Conservation (phyloP, 2,113 vertebrate species). For the Atrichornis clamosus region DNA sequence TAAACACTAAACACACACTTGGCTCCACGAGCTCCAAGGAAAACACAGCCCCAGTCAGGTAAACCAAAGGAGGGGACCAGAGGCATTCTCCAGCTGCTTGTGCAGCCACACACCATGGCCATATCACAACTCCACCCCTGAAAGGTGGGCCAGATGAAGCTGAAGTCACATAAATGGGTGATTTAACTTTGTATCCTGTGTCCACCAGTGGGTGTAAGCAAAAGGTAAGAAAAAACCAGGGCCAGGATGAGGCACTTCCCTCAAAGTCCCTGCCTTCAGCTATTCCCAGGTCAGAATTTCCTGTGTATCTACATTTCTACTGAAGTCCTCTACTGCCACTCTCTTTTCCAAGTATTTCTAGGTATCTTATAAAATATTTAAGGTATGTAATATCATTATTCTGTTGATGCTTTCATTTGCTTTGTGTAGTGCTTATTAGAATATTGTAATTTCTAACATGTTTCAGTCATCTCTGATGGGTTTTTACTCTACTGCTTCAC, state of each 20-base stretch:
- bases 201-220: neutral
- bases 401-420: neutral
- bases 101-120: rapidly evolving
- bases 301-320: neutral
- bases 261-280: neutral
- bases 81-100: neutral
- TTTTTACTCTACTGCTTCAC: neutral
- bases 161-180: neutral
- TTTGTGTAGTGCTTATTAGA: neutral
- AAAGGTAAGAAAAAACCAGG: neutral
- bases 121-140: rapidly evolving
- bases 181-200: neutral
- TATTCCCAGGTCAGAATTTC: neutral
- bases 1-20: neutral
- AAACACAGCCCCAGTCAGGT: neutral
- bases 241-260: neutral
- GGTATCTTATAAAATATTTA: neutral
- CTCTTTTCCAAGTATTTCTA: neutral
- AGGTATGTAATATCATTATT: neutral
- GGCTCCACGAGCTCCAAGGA: rapidly evolving
- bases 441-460: neutral
- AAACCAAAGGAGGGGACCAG: neutral
- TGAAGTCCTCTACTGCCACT: neutral
- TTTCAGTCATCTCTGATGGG: neutral
- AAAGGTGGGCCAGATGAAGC: neutral